Percentiles rank a stretch among this genome's conserved stretches.
phyloP scores from a whole-genome alignment of 2,113 vertebrate species.

The Bungarus multicinctus region DNA sequence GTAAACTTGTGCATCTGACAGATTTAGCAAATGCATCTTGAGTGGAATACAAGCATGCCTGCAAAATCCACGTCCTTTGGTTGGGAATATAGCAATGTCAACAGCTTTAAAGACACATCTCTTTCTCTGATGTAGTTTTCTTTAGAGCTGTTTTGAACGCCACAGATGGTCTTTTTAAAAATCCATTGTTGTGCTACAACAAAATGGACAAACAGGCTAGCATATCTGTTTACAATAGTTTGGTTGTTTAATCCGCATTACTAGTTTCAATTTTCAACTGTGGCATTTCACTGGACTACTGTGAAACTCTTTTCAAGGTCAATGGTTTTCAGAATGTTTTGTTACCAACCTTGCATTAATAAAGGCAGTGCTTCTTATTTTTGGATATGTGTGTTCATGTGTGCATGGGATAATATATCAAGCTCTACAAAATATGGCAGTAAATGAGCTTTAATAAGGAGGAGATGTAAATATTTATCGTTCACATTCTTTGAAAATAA shows the following conservation, averaged over 20 bases:
- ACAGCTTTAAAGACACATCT: rapidly evolving
- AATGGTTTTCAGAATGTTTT: constrained; percentile 49
- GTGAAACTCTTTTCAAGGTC: constrained; percentile 44
- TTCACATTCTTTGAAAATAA: neutral
- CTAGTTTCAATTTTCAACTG: neutral
- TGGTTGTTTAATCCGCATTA: neutral
- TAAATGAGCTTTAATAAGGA: neutral
- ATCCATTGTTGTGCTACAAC: neutral
- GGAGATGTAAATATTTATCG: neutral
- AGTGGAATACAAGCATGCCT: neutral
- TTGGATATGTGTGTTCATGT: constrained; percentile 16
- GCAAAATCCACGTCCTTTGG: neutral
- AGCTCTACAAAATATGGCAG: constrained; percentile 3
- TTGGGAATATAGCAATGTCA: neutral
- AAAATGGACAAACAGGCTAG: neutral
- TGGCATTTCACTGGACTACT: constrained; percentile 14
- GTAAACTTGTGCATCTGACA: neutral
- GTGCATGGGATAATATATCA: constrained; percentile 27
- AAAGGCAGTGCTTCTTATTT: constrained; percentile 42
- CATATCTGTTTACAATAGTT: neutral
- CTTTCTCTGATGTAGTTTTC: neutral
- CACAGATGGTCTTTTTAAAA: neutral
- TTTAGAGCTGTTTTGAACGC: neutral
- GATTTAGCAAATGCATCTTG: neutral
- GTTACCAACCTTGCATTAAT: constrained; percentile 51